Evolutionary conservation across 2,113 vertebrate species (phyloP), one percentile per base, ranked within the genome.

Genomic region (Dicrurus megarhynchus): DNA sequence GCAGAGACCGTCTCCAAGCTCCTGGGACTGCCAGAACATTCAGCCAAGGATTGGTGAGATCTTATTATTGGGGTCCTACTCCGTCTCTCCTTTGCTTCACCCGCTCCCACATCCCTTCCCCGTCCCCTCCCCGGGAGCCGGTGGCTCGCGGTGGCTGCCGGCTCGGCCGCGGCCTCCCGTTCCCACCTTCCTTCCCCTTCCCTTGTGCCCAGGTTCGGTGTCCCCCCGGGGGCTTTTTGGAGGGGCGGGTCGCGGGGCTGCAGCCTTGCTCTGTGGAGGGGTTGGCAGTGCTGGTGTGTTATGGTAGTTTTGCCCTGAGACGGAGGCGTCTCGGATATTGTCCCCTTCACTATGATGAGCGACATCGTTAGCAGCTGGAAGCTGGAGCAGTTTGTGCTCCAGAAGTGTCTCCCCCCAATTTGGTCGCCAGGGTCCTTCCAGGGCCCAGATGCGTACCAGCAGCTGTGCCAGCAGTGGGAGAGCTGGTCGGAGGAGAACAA

Each of bases 381-480:
- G 69, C 73, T 97, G 93, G 96, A 97, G 94, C 96, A 97, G 42
- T 97, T 95, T 49, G 96, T 97, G 89, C 95, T 97, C 93, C 96
- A 97, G 65, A 97, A 97, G 16, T 97, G 96, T 41, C 96, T 97
- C 20, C 96, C 96, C 4, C 89, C 93, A 0, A 2, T 97, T 15
- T 97, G 96, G 96, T 96, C 95, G 1, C 76, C 96, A 0, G 96
- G 96, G 32, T 60, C 96, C 4, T 97, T 97, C 68, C 96, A 97
- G 86, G 96, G 96, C 22, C 93, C 96, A 0, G 96, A 97, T 19
- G 94, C 95, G 0, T 97, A 97, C 73, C 96, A 97, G 80, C 95
- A 97, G 93, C 65, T 97, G 9, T 97, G 96, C 91, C 95, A 97
- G 80, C 96, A 97, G 81, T 97, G 96, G 96, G 96, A 97, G 94